These are phyloP conservation scores for Etheostoma perlongum DNA, from an alignment of 2,797 vertebrate species.

Conservation along the genomic window DNA sequence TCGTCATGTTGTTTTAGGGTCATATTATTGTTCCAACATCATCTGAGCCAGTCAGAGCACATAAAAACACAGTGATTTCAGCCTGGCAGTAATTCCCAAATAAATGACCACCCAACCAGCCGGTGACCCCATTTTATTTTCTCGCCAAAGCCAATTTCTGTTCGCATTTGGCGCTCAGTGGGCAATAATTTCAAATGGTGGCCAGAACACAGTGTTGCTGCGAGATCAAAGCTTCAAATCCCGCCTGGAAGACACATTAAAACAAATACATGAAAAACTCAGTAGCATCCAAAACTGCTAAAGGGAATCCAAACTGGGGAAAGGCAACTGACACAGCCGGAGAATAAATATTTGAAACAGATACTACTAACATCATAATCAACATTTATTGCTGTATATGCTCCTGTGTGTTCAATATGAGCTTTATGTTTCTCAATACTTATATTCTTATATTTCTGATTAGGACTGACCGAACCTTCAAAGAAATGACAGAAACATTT, in stretches of 20 bases:
- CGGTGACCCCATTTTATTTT: slow-evolving; percentile 51
- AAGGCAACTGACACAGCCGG: not conserved
- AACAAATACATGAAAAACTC: slow-evolving; percentile 48
- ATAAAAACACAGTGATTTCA: slow-evolving; percentile 46
- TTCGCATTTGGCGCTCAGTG: slow-evolving; percentile 22
- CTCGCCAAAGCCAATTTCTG: slow-evolving; percentile 52
- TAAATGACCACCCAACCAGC: slow-evolving; percentile 53
- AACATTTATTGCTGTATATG: not conserved
- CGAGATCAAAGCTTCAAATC: slow-evolving; percentile 56
- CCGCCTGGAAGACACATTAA: slow-evolving; percentile 53
- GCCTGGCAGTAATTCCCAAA: slow-evolving; percentile 41
- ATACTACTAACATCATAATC: slow-evolving; percentile 9
- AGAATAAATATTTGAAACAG: slow-evolving; percentile 13
- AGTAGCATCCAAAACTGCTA: slow-evolving; percentile 26
- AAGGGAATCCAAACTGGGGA: slow-evolving; percentile 13
- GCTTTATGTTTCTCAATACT: not conserved
- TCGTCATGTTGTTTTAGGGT: slow-evolving; percentile 6
- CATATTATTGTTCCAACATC: slow-evolving; percentile 15
- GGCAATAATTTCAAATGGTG: slow-evolving; percentile 43
- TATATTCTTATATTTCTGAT: no score
- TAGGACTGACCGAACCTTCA: no score
- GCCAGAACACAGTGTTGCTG: slow-evolving; percentile 41
- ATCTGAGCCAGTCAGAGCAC: slow-evolving; percentile 24
- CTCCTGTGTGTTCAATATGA: not conserved
- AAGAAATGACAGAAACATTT: no score